phyloP scores from a whole-genome alignment of 2,888 invertebrate genomes.

The Dermolepida albohirtum region DNA sequence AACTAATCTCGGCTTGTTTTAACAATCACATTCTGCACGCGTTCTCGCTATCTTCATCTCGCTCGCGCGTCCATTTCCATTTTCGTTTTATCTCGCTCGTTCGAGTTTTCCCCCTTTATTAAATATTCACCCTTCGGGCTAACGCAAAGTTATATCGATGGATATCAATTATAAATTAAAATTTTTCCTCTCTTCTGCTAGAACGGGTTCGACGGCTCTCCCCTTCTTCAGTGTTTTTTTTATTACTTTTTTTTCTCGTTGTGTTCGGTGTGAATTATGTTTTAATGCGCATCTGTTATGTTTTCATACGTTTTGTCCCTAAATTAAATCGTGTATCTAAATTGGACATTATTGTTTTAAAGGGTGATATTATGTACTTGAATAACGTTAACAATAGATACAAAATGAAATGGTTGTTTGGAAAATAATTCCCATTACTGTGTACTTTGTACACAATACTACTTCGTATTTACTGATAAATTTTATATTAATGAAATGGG shows the following conservation, averaged over 20 bases:
- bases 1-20: conserved; percentile 24
- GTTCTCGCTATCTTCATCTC: conserved; percentile 3
- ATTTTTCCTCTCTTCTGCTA: conserved; percentile 28
- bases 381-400: no score
- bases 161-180: conserved; percentile 43
- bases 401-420: no score
- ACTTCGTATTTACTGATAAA: no score
- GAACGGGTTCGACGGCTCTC: conserved; percentile 4
- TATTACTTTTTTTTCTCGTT: conserved; percentile 15
- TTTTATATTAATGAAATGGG: no score
- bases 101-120: conserved; percentile 41
- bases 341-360: conserved; percentile 19
- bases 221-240: conserved; percentile 14
- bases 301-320: conserved; percentile 24
- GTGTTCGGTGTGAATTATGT: conserved; percentile 20
- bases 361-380: not conserved
- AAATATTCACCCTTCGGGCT: conserved; percentile 44
- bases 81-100: not conserved
- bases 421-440: no score
- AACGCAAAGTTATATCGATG: conserved; percentile 40
- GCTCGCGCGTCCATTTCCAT: not conserved
- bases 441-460: no score
- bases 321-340: conserved; percentile 35
- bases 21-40: conserved; percentile 13
- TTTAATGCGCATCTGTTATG: conserved; percentile 28